A percentile compares a stretch with the other conserved stretches of the same genome.
phyloP scores from a whole-genome alignment of 2,113 vertebrate genomes.

The Panthera leo region DNA sequence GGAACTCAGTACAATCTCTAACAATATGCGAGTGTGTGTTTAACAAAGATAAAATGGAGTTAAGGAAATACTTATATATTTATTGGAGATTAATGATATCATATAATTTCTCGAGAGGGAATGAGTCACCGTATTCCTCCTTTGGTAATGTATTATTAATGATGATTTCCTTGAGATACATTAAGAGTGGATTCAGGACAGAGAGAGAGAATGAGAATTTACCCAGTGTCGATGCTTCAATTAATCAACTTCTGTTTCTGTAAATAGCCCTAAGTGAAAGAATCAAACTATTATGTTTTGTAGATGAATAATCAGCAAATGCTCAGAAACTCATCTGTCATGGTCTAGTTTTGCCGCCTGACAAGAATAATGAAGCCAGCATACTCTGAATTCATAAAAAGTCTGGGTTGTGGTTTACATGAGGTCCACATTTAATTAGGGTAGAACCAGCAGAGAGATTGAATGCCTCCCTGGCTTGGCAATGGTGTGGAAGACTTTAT shows the following conservation, averaged over 20 bases:
- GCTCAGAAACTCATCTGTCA: slow-evolving; percentile 84
- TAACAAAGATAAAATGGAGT: slow-evolving; percentile 59
- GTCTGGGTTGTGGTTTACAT: slow-evolving; percentile 74
- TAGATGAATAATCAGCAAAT: slow-evolving; percentile 87
- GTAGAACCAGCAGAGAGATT: slow-evolving; percentile 63
- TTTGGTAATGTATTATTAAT: slow-evolving; percentile 76
- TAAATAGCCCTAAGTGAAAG: slow-evolving; percentile 84
- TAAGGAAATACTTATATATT: slow-evolving; percentile 35
- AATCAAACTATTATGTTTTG: slow-evolving; percentile 85
- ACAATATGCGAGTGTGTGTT: slow-evolving; percentile 24
- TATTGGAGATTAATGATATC: slow-evolving; percentile 70
- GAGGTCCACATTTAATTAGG: slow-evolving; percentile 82
- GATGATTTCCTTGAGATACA: slow-evolving; percentile 75
- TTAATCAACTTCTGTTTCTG: slow-evolving; percentile 87
- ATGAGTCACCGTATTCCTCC: slow-evolving; percentile 61
- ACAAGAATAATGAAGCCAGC: slow-evolving; percentile 84
- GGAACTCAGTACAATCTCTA: not conserved
- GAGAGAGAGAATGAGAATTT: slow-evolving; percentile 77
- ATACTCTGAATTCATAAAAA: slow-evolving; percentile 84
- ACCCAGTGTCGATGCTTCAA: slow-evolving; percentile 69
- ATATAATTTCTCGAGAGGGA: slow-evolving; percentile 47
- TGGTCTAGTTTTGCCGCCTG: slow-evolving; percentile 84
- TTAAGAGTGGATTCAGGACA: slow-evolving; percentile 65
- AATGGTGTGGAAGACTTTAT: slow-evolving; percentile 66
- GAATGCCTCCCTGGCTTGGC: slow-evolving; percentile 58